phyloP scores from a whole-genome alignment of 2,797 vertebrate species.

The Ficedula albicollis region DNA sequence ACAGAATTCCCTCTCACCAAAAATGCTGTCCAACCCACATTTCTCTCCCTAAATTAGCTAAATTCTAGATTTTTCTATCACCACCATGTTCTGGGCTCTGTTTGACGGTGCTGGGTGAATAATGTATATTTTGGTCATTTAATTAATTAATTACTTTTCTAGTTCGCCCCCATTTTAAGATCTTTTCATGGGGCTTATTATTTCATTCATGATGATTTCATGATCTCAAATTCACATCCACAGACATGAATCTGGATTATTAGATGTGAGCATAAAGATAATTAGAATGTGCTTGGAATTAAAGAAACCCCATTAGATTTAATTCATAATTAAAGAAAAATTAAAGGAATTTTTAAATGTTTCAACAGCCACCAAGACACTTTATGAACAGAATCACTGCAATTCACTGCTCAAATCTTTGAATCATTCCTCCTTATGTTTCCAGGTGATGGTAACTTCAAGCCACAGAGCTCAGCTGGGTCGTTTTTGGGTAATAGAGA shows the following conservation, averaged over 20 bases:
- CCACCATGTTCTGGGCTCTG: not conserved
- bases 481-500: constrained; percentile 18
- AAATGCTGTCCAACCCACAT: not conserved
- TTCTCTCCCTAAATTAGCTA: not conserved
- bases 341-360: not conserved
- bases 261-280: not conserved
- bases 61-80: not conserved
- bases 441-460: not conserved
- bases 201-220: not conserved
- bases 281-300: not conserved
- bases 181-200: not conserved
- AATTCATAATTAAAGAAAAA: not conserved
- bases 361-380: not conserved
- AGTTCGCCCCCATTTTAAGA: not conserved
- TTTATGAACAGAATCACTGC: not conserved
- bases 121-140: not conserved
- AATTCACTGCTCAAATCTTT: not conserved
- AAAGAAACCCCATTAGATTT: not conserved
- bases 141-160: not conserved
- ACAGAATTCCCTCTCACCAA: not conserved
- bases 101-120: not conserved
- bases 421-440: not conserved
- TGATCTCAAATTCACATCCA: not conserved
- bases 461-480: constrained; percentile 25
- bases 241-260: not conserved